Evolutionary conservation across 1,140 invertebrate genomes (phyloP).

Genomic region (Drosophila santomea): DNA sequence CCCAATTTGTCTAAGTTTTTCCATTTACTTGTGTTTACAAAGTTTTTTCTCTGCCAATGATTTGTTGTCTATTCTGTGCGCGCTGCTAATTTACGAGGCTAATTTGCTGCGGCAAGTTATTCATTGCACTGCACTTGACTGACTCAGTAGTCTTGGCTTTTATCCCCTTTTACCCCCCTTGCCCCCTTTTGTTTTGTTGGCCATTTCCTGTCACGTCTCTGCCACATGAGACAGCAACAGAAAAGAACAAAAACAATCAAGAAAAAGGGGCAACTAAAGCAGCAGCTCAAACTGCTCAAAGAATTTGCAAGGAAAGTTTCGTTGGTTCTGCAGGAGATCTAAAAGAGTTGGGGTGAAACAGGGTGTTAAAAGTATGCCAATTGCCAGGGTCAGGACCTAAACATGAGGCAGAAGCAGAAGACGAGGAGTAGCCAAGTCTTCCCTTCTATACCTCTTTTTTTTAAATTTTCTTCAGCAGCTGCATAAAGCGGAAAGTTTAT

Average conservation of each 20-base stretch:
- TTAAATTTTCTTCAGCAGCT: neutral
- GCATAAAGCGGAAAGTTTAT: slow-evolving; percentile 6
- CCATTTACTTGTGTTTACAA: neutral
- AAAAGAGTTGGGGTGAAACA: neutral
- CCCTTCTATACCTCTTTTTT: neutral
- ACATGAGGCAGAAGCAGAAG: neutral
- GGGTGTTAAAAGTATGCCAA: slow-evolving; percentile 7
- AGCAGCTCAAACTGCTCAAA: slow-evolving; percentile 19
- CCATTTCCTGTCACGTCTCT: slow-evolving; percentile 50
- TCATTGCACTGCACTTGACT: slow-evolving; percentile 33
- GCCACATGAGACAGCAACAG: slow-evolving; percentile 13
- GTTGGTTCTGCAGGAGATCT: neutral
- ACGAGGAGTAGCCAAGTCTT: neutral
- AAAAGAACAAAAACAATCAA: neutral
- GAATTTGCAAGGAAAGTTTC: slow-evolving; percentile 22
- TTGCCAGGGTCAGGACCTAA: slow-evolving; percentile 24
- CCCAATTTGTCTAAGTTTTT: neutral
- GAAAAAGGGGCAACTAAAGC: slow-evolving; percentile 1
- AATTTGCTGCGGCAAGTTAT: slow-evolving; percentile 23
- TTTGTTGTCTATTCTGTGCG: slow-evolving; percentile 1
- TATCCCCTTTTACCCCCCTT: neutral
- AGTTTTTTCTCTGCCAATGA: neutral
- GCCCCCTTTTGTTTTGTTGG: slow-evolving; percentile 3
- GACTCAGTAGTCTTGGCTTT: neutral
- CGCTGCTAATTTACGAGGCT: slow-evolving; percentile 6